Evolutionary conservation across 2,113 vertebrate genomes (phyloP).

Genomic region (Pelmatolapia mariae): DNA sequence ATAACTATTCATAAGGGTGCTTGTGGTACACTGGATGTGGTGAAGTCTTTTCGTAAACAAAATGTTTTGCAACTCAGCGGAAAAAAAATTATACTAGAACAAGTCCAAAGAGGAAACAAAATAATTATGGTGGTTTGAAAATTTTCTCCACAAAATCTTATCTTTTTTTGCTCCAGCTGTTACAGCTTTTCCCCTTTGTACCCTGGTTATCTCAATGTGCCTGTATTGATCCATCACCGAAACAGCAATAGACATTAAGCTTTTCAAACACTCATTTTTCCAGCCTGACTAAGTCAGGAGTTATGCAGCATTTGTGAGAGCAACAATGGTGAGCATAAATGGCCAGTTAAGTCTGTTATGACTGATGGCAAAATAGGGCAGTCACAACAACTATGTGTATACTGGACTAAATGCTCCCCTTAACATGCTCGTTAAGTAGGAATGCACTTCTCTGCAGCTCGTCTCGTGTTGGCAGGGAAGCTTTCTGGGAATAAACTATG

Average conservation of each 20-base stretch:
- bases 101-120: not conserved
- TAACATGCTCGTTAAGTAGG: not conserved
- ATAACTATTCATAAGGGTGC: not conserved
- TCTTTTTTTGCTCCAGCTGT: not conserved
- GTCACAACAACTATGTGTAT: not conserved
- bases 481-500: not conserved
- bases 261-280: not conserved
- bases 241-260: not conserved
- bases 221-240: not conserved
- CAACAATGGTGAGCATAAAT: not conserved
- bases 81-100: not conserved
- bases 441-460: not conserved
- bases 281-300: not conserved
- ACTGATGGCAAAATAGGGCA: not conserved
- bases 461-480: rapidly evolving
- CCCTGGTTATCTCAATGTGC: not conserved
- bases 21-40: not conserved
- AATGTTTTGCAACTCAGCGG: not conserved
- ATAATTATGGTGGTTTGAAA: not conserved
- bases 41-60: not conserved
- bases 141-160: not conserved
- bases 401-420: not conserved
- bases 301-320: not conserved
- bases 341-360: not conserved
- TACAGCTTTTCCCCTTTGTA: not conserved